These are phyloP conservation scores for Boleophthalmus pectinirostris DNA, from an alignment of 2,113 vertebrate species.

Conservation along the genomic window DNA sequence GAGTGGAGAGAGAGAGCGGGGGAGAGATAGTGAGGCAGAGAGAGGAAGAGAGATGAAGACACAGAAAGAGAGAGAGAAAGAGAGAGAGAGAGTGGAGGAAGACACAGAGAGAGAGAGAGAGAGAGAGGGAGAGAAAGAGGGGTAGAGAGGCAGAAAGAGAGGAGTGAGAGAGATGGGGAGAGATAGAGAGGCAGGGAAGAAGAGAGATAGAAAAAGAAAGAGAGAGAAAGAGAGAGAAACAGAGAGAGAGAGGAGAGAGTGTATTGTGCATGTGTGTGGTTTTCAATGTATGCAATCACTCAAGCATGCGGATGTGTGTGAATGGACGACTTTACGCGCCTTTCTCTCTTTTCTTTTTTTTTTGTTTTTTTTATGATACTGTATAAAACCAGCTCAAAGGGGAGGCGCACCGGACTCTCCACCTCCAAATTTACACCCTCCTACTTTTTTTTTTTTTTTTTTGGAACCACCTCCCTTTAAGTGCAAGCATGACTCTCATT, in stretches of 20 bases:
- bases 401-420: neutral
- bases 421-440: neutral
- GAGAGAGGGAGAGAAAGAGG: too few species aligned
- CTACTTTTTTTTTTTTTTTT: neutral
- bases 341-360: neutral
- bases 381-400: neutral
- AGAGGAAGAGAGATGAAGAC: too few species aligned
- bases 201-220: neutral
- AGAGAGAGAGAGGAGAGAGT: neutral
- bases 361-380: neutral
- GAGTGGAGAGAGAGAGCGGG: neutral
- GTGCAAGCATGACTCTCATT: neutral
- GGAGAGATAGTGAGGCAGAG: too few species aligned
- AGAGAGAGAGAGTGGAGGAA: too few species aligned
- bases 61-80: too few species aligned
- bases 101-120: neutral
- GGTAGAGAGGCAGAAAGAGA: too few species aligned
- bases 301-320: slow-evolving; percentile 42
- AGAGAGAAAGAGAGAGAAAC: neutral
- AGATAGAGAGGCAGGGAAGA: neutral
- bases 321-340: slow-evolving; percentile 16
- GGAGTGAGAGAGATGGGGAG: neutral
- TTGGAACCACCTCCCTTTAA: slow-evolving; percentile 1
- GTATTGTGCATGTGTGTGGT: slow-evolving; percentile 35
- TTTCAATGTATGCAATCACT: slow-evolving; percentile 35